phyloP scores from a whole-genome alignment of 2,797 vertebrate genomes.

The Morelia viridis region DNA sequence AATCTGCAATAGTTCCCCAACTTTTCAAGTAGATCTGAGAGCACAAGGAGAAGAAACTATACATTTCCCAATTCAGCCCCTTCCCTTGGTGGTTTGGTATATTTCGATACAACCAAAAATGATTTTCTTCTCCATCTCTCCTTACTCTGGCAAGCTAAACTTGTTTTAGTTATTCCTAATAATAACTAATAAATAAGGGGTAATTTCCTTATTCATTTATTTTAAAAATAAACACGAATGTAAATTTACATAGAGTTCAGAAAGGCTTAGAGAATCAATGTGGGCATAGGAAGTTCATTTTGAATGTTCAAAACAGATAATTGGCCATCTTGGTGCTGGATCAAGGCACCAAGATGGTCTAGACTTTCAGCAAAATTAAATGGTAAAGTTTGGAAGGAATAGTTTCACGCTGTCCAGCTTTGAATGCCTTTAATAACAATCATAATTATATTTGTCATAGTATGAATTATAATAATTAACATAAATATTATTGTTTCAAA shows the following conservation, averaged over 20 bases:
- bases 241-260: not conserved
- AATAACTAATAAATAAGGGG: not conserved
- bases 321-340: not conserved
- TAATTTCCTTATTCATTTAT: not conserved
- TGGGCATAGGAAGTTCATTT: not conserved
- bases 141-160: not conserved
- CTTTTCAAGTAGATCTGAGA: too few relatives aligned
- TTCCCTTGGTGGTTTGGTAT: too few relatives aligned
- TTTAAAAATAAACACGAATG: not conserved
- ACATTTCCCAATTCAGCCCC: too few relatives aligned
- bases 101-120: too few relatives aligned
- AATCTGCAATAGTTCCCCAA: too few relatives aligned
- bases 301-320: not conserved
- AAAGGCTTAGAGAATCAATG: not conserved
- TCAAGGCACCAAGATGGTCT: not conserved
- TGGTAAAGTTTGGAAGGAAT: too few relatives aligned
- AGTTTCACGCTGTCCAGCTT: not conserved
- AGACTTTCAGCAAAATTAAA: not conserved
- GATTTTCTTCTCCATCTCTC: not conserved
- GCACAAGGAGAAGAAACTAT: too few relatives aligned
- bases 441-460: not conserved
- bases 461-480: too few relatives aligned
- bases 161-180: not conserved
- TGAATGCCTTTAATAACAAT: not conserved
- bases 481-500: too few relatives aligned